Evolutionary conservation across 2,113 vertebrate genomes (phyloP).

Genomic region (Orcinus orca): DNA sequence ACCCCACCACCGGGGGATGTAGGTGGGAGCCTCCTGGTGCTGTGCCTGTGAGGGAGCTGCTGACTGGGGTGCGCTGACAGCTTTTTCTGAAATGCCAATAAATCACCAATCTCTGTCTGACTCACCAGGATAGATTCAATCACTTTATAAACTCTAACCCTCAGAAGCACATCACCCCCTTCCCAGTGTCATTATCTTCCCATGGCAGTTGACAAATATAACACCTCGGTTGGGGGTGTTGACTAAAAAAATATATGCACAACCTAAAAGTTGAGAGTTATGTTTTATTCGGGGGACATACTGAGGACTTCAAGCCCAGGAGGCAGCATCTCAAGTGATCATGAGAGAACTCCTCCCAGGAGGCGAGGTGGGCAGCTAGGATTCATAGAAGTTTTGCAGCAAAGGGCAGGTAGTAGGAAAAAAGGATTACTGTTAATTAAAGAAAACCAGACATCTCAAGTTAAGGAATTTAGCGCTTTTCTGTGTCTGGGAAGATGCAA

Average conservation of each 20-base stretch:
- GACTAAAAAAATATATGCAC: not conserved
- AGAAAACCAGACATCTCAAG: not conserved
- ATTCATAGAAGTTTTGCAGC: not conserved
- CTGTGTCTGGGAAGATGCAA: not conserved
- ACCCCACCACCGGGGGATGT: fast-evolving
- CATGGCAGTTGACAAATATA: not conserved
- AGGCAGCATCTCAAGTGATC: no score
- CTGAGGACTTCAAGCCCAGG: not conserved
- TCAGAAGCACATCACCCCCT: not conserved
- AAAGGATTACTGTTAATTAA: not conserved
- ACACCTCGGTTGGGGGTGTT: not conserved
- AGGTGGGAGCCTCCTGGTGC: not conserved
- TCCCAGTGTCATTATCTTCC: not conserved
- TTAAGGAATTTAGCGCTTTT: not conserved
- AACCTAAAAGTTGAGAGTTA: not conserved
- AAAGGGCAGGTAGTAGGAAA: not conserved
- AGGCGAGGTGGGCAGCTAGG: not conserved
- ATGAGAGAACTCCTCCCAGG: not conserved
- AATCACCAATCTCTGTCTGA: not conserved
- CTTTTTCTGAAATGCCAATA: not conserved
- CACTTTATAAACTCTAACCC: not conserved
- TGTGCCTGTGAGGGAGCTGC: not conserved
- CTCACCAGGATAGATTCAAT: not conserved
- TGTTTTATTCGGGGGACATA: not conserved
- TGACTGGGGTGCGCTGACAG: not conserved